phyloP scores from a whole-genome alignment of 2,113 vertebrate genomes.

The Labeo catla region DNA sequence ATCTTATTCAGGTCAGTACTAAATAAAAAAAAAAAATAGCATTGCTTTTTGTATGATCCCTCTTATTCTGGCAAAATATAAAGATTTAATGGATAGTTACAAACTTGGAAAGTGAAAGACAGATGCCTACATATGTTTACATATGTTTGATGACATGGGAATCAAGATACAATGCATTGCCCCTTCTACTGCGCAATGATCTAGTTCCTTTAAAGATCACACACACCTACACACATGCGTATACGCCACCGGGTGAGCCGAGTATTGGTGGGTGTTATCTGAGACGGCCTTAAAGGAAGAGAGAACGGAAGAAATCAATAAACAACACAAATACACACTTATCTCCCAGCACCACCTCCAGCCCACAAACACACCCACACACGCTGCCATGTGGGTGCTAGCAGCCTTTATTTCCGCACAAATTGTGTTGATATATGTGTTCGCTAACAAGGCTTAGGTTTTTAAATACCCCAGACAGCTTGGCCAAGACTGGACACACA shows the following conservation, averaged over 20 bases:
- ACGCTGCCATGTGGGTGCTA: background rate
- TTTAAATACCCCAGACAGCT: constrained; percentile 23
- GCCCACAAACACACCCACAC: constrained; percentile 44
- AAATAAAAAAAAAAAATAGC: too few relatives aligned
- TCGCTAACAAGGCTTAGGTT: constrained; percentile 27
- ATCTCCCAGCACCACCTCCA: constrained; percentile 46
- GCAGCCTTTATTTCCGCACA: constrained; percentile 26
- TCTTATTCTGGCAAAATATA: too few relatives aligned
- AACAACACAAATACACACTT: constrained; percentile 55
- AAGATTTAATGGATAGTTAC: background rate
- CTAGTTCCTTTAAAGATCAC: constrained; percentile 36
- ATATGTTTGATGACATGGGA: background rate
- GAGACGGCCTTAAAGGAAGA: constrained; percentile 40
- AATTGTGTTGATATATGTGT: constrained; percentile 37
- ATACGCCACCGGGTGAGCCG: background rate
- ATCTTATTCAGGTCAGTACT: too few relatives aligned
- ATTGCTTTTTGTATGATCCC: too few relatives aligned
- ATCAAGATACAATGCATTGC: background rate
- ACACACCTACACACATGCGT: constrained; percentile 32
- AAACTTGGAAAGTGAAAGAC: background rate
- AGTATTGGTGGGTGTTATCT: constrained; percentile 52
- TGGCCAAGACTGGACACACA: constrained; percentile 34
- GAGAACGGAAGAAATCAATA: constrained; percentile 45
- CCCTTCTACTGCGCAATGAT: background rate
- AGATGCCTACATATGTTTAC: background rate